These are phyloP conservation scores for Baryphthengus martii DNA, from an alignment of 2,113 vertebrate species.

Conservation along the genomic window DNA sequence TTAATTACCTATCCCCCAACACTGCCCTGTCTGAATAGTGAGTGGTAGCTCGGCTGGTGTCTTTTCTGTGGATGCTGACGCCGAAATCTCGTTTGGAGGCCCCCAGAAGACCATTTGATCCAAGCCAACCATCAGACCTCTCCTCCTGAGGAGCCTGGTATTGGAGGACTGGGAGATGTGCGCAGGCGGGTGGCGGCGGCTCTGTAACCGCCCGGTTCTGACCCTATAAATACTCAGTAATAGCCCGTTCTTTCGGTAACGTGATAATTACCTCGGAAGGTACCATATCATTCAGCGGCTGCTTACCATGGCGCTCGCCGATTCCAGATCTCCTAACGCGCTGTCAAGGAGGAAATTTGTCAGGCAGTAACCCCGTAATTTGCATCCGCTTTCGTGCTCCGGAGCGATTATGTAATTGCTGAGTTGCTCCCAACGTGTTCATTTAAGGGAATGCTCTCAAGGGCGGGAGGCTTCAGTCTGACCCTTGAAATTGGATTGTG, in stretches of 20 bases:
- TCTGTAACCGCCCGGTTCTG: constrained; percentile 42
- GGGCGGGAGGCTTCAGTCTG: neutral
- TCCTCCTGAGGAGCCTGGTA: neutral
- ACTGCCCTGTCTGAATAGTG: neutral
- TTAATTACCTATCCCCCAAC: neutral
- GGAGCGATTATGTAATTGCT: neutral
- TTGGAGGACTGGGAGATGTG: neutral
- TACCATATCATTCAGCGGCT: neutral
- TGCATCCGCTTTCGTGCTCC: constrained; percentile 1
- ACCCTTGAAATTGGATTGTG: neutral
- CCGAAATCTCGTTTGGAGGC: neutral
- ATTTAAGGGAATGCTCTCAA: neutral
- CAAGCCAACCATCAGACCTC: neutral
- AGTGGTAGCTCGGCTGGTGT: neutral
- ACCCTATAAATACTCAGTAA: constrained; percentile 47
- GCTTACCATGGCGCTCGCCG: neutral
- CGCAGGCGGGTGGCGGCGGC: neutral
- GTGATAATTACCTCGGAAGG: neutral
- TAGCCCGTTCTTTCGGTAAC: neutral
- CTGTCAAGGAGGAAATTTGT: constrained; percentile 10
- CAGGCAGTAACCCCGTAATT: constrained; percentile 30
- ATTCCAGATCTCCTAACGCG: constrained; percentile 23
- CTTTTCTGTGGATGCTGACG: neutral
- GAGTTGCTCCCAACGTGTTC: neutral
- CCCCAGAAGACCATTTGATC: neutral